Evolutionary conservation across 2,113 vertebrate species (phyloP).

Genomic region (Calypte anna): DNA sequence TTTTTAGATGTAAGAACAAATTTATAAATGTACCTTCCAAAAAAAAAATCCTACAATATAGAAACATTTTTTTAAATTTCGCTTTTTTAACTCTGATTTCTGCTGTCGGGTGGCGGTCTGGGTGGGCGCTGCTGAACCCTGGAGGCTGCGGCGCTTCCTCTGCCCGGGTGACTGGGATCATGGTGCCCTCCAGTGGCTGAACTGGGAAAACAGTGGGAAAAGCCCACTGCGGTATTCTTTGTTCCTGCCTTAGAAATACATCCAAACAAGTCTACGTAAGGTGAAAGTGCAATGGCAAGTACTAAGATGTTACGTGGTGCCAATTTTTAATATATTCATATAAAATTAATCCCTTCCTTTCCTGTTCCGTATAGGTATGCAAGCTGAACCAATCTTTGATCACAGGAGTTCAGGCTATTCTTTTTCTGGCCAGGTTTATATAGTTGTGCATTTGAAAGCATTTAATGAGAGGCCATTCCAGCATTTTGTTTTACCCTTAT

Average conservation of each 20-base stretch:
- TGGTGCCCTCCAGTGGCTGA: slow-evolving; percentile 55
- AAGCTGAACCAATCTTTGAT: background rate
- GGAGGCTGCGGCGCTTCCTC: background rate
- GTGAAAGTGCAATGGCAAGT: background rate
- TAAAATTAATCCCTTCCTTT: background rate
- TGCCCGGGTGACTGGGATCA: background rate
- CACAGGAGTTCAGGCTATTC: background rate
- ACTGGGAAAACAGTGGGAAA: background rate
- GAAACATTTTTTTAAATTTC: background rate
- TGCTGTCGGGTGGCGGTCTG: background rate
- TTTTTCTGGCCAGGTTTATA: background rate
- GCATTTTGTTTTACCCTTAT: background rate
- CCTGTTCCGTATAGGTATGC: background rate
- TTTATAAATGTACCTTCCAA: background rate
- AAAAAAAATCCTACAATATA: background rate
- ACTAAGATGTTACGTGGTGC: background rate
- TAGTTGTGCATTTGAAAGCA: background rate
- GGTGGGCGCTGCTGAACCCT: fast-evolving
- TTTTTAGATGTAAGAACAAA: background rate
- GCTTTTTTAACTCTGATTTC: background rate
- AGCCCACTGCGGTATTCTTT: background rate
- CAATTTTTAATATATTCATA: background rate
- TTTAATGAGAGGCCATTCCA: background rate
- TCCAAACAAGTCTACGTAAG: background rate
- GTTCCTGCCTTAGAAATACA: background rate